phyloP scores from a whole-genome alignment of 2,113 vertebrate genomes.

The Malaclemys terrapin region DNA sequence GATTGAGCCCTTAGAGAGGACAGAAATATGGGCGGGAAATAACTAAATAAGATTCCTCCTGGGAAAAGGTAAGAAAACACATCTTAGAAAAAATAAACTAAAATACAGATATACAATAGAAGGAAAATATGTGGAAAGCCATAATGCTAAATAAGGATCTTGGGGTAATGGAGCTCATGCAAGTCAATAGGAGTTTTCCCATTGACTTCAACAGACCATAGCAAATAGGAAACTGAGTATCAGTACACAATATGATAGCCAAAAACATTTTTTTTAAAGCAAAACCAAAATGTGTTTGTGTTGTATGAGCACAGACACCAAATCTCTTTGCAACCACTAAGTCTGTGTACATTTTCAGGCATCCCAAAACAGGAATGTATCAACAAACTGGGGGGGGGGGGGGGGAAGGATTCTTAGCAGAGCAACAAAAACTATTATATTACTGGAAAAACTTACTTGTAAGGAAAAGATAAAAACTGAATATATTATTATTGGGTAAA shows the following conservation, averaged over 20 bases:
- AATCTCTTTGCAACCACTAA: not conserved
- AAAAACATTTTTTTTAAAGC: not conserved
- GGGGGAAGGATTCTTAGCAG: not conserved
- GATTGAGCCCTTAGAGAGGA: not conserved
- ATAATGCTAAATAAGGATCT: not conserved
- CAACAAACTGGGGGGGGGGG: not conserved
- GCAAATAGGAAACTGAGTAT: not conserved
- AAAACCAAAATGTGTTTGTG: not conserved
- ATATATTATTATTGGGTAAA: constrained; percentile 6
- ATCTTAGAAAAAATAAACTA: too few relatives aligned
- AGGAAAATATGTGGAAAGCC: not conserved
- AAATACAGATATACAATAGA: not conserved
- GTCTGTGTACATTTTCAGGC: not conserved
- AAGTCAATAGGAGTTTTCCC: not conserved
- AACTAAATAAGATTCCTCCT: not conserved
- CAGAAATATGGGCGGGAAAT: not conserved
- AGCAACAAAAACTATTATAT: not conserved
- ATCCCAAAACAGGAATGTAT: not conserved
- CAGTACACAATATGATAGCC: not conserved
- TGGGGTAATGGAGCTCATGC: not conserved
- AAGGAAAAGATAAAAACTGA: not conserved
- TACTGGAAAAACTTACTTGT: not conserved
- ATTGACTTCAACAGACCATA: not conserved
- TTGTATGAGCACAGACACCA: not conserved
- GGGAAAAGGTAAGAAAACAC: not conserved